Conservation (phyloP, 2,888 invertebrate species). For the Acleris laterana region DNA sequence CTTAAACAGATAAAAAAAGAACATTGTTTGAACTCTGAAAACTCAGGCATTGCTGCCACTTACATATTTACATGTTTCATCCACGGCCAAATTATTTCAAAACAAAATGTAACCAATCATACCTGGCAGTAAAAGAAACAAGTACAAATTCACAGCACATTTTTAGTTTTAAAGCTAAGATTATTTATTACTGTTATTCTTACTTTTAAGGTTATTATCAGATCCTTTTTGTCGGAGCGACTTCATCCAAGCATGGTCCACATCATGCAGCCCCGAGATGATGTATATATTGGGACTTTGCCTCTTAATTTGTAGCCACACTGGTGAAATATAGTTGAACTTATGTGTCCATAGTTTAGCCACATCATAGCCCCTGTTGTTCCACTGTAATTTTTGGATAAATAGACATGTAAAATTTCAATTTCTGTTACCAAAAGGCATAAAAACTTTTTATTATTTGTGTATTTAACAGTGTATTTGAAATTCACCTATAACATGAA, state of each 20-base stretch:
- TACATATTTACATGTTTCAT: too few species aligned
- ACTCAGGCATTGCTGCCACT: too few species aligned
- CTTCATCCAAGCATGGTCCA: constrained; percentile 93
- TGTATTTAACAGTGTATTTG: too few species aligned
- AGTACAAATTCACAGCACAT: too few species aligned
- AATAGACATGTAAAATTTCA: background rate
- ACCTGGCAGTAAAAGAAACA: too few species aligned
- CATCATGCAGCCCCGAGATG: constrained; percentile 90
- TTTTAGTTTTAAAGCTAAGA: too few species aligned
- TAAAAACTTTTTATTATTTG: background rate
- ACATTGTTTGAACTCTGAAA: too few species aligned
- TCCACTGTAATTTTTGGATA: constrained; percentile 89
- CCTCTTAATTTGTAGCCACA: constrained; percentile 94
- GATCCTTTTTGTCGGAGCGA: constrained; percentile 86
- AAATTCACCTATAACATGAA: too few species aligned
- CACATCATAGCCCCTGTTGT: constrained; percentile 95
- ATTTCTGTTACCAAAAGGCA: background rate
- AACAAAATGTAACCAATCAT: too few species aligned
- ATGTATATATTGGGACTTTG: constrained; percentile 86
- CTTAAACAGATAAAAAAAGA: too few species aligned
- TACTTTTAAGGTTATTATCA: constrained; percentile 85
- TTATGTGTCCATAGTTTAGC: constrained; percentile 95
- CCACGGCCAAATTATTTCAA: too few species aligned
- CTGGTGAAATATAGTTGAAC: constrained; percentile 95
- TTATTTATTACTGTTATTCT: constrained; percentile 36